Base-by-base conservation (phyloP, 2,888 invertebrate genomes). In the Campoplex nolae region DNA sequence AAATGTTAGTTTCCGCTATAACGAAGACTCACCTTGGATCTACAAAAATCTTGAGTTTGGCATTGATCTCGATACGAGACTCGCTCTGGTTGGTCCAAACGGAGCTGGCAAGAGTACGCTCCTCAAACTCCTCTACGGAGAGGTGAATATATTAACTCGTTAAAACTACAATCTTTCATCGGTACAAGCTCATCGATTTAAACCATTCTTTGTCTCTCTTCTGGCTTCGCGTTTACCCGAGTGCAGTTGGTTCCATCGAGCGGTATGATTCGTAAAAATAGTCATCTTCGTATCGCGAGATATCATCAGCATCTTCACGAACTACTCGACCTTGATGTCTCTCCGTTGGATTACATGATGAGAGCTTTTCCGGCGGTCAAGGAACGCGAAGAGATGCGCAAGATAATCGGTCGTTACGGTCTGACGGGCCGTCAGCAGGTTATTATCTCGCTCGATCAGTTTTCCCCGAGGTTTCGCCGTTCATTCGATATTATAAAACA, bases 251-350 rank as follows among this genome's bases (percentile, higher is more conserved):
- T 98, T 89, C 99, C 99, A 28, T 96, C 97, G 6, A 98, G 98
- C 89, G 99, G 99, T 35, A 98, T 99, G 97, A 99, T 99, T 92
- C 97, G 99, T 89, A 98, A 99, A 95, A 99, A 99, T 95, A 99
- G 99, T 0, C 99, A 99, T 95, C 95, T 99, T 93, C 97, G 99
- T 89, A 98, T 99, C 92, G 99, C 99, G 2, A 97, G 99, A 91
- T 99, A 99, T 95, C 99, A 99, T 95, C 99, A 99, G 95, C 99
- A 99, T 95, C 95, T 99, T 91, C 99, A 99, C 92, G 99, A 99
- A 95, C 95, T 99, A 86, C 95, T 99, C 38, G 99, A 99, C 95
- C 95, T 99, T 93, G 98, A 99, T 93, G 95, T 98, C 90, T 98
- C 99, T 35, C 99, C 99, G 13, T 95, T 99, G 65, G 99, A 99